A percentile compares a stretch with the other conserved stretches of the same genome.
These are phyloP conservation scores for Gonioctena quinquepunctata DNA, from an alignment of 1,140 invertebrate genomes.

Conservation along the genomic window DNA sequence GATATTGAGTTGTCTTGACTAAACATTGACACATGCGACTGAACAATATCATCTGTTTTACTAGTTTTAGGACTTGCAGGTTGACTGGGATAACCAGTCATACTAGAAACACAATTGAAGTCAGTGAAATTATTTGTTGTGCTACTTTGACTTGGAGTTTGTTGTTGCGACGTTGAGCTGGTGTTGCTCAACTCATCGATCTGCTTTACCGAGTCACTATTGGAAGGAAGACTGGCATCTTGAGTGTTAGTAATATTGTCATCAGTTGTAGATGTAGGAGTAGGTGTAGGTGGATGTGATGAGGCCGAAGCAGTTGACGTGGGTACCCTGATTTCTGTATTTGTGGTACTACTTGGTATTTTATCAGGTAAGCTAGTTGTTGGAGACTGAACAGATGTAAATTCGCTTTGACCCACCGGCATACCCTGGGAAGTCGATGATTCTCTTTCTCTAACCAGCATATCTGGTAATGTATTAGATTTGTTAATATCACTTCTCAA, in stretches of 20 bases:
- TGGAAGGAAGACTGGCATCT: conserved; percentile 49
- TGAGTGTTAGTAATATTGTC: conserved; percentile 50
- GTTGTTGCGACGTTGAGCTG: conserved; percentile 37
- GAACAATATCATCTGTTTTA: conserved; percentile 53
- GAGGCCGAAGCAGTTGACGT: conserved; percentile 45
- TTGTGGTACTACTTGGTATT: conserved; percentile 52
- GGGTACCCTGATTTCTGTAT: conserved; percentile 42
- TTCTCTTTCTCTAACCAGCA: conserved; percentile 25
- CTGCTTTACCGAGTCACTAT: conserved; percentile 44
- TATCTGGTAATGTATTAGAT: conserved; percentile 25
- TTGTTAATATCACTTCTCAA: conserved; percentile 36
- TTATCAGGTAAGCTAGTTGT: conserved; percentile 53
- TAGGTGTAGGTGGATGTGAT: conserved; percentile 54
- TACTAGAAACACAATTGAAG: conserved; percentile 49
- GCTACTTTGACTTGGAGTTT: conserved; percentile 42
- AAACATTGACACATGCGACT: conserved; percentile 45
- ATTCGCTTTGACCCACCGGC: conserved; percentile 46
- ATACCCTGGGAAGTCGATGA: conserved; percentile 36
- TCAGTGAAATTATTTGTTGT: conserved; percentile 48
- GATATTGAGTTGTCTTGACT: conserved; percentile 48
- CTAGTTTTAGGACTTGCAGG: conserved; percentile 52
- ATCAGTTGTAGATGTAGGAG: conserved; percentile 54
- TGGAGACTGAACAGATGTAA: conserved; percentile 47
- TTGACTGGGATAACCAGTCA: conserved; percentile 52
- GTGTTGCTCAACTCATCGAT: conserved; percentile 44